These are phyloP conservation scores for Drosophila silvestris DNA, from an alignment of 2,888 invertebrate species.

Conservation along the genomic window DNA sequence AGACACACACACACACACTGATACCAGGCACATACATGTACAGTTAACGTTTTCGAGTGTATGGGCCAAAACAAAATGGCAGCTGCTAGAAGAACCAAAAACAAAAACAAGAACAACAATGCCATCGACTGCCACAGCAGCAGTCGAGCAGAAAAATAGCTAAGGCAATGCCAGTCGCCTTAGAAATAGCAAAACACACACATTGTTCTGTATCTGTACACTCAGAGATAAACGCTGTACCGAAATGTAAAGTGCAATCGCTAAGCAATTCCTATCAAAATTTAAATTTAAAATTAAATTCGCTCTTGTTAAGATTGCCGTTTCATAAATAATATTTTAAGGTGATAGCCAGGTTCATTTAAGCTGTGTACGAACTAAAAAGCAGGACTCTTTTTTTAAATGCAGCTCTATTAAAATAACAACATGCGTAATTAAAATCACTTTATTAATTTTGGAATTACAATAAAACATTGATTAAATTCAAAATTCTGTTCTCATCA, in stretches of 20 bases:
- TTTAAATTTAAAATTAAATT: background rate
- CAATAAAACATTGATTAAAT: background rate
- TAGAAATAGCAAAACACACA: slow-evolving; percentile 32
- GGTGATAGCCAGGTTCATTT: background rate
- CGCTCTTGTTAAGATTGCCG: background rate
- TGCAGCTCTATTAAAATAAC: background rate
- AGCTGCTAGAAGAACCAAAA: slow-evolving; percentile 32
- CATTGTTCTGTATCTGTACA: background rate
- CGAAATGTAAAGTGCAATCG: background rate
- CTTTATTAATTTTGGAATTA: background rate
- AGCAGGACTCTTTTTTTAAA: accelerated
- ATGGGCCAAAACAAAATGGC: slow-evolving; percentile 74
- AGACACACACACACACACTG: slow-evolving; percentile 6
- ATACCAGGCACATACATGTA: slow-evolving; percentile 6
- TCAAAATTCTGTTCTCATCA: background rate
- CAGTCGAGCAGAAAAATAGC: slow-evolving; percentile 62
- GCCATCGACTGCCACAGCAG: slow-evolving; percentile 51
- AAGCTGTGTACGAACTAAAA: background rate
- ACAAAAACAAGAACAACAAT: slow-evolving; percentile 27
- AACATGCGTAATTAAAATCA: background rate
- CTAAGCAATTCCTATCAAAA: background rate
- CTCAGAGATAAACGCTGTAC: background rate
- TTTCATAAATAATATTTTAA: background rate
- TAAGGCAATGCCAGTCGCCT: slow-evolving; percentile 40
- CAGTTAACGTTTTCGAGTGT: slow-evolving; percentile 65